phyloP scores from a whole-genome alignment of 2,888 invertebrate species.

The Mellilla xanthometata region DNA sequence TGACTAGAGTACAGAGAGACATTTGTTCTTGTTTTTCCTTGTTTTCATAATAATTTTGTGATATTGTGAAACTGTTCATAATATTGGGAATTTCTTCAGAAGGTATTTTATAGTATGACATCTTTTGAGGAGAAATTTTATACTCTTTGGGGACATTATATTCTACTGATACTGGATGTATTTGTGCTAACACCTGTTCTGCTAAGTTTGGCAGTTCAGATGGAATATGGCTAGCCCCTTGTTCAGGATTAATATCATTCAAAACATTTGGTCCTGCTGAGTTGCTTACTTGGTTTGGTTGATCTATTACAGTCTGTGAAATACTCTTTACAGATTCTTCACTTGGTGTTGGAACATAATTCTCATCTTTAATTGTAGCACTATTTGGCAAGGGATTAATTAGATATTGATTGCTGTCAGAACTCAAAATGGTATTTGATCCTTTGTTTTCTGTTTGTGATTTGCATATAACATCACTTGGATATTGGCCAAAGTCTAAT shows the following conservation, averaged over 20 bases:
- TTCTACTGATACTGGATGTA: constrained; percentile 6
- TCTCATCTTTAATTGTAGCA: too few species aligned
- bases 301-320: too few species aligned
- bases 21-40: too few species aligned
- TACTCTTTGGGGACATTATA: neutral
- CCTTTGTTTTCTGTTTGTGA: neutral
- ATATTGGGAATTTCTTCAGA: too few species aligned
- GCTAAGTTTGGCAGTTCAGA: constrained; percentile 6
- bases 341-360: too few species aligned
- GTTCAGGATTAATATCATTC: neutral
- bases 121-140: neutral
- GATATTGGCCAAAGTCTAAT: neutral
- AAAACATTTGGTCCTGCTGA: too few species aligned
- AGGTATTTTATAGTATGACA: too few species aligned
- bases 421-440: neutral
- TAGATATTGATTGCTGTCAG: neutral
- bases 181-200: constrained; percentile 1
- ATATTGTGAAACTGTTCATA: too few species aligned
- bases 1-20: neutral
- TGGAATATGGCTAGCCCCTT: neutral
- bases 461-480: neutral
- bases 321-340: too few species aligned
- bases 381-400: too few species aligned
- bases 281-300: too few species aligned
- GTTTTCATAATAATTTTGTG: neutral